Percentiles rank a stretch among this genome's conserved stretches.
These are phyloP conservation scores for Pardosa pseudoannulata DNA, from an alignment of 2,888 invertebrate species.

Conservation along the genomic window DNA sequence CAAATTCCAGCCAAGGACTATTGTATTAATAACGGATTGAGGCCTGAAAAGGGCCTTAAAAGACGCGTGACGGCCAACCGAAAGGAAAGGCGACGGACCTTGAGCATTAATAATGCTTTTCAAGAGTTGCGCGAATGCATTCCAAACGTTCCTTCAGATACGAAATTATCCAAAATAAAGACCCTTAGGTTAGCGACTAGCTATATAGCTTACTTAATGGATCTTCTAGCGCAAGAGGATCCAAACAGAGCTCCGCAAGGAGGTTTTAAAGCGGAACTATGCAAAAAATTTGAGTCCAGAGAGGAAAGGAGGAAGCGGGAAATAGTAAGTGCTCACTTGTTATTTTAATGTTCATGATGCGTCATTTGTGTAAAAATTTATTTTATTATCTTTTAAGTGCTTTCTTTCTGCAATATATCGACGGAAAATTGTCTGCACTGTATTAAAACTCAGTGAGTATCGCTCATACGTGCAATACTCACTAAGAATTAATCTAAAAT, in stretches of 20 bases:
- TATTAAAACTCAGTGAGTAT: too few species aligned
- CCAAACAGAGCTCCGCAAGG: slow-evolving; percentile 57
- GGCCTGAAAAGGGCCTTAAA: slow-evolving; percentile 82
- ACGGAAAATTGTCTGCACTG: too few species aligned
- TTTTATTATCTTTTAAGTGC: too few species aligned
- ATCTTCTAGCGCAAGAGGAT: slow-evolving; percentile 82
- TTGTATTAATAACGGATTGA: slow-evolving; percentile 15
- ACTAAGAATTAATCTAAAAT: too few species aligned
- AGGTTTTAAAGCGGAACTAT: slow-evolving; percentile 71
- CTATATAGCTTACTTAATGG: slow-evolving; percentile 94
- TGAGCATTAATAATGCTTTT: slow-evolving; percentile 96
- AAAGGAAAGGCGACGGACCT: slow-evolving; percentile 93
- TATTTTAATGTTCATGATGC: too few species aligned
- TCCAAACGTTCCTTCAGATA: slow-evolving; percentile 96
- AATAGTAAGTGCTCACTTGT: slow-evolving; percentile 72
- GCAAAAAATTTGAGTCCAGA: slow-evolving; percentile 70
- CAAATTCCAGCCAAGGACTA: slow-evolving; percentile 9
- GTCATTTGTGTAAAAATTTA: too few species aligned
- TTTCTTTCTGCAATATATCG: too few species aligned
- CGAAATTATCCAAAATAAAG: slow-evolving; percentile 95
- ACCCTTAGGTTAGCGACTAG: slow-evolving; percentile 94
- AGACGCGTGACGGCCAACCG: slow-evolving; percentile 93
- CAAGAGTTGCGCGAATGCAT: slow-evolving; percentile 94
- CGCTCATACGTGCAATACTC: too few species aligned
- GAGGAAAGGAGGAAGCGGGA: slow-evolving; percentile 70